These are phyloP conservation scores for Caenorhabditis parvicauda DNA, from an alignment of 2,888 invertebrate genomes.

Conservation along the genomic window DNA sequence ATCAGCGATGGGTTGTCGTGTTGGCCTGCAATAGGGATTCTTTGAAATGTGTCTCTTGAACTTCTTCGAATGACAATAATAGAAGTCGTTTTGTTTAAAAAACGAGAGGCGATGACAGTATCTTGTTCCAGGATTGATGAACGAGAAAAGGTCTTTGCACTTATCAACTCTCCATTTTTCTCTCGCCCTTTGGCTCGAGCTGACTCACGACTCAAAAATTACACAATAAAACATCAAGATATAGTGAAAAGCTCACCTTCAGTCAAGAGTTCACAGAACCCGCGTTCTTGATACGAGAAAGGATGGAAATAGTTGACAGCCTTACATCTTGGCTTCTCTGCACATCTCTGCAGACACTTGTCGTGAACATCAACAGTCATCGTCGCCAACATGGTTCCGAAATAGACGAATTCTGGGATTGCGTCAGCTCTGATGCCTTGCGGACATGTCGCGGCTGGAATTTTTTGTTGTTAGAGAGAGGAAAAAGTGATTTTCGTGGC, in stretches of 20 bases:
- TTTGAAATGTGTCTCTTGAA: too few species aligned
- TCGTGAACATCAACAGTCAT: slow-evolving; percentile 51
- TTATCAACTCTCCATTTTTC: too few species aligned
- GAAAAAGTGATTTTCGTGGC: background rate
- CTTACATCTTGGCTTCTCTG: slow-evolving; percentile 52
- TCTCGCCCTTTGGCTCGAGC: too few species aligned
- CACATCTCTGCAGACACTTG: slow-evolving; percentile 52
- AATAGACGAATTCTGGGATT: slow-evolving; percentile 61
- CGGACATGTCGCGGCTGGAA: slow-evolving; percentile 48
- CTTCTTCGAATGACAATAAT: too few species aligned
- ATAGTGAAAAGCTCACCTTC: too few species aligned
- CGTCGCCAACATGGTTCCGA: slow-evolving; percentile 59
- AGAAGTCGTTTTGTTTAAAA: too few species aligned
- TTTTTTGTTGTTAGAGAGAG: background rate
- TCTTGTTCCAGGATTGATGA: too few species aligned
- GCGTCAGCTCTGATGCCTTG: slow-evolving; percentile 57
- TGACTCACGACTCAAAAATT: too few species aligned
- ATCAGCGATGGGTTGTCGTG: slow-evolving; percentile 60
- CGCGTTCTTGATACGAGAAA: slow-evolving; percentile 51
- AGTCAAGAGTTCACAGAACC: slow-evolving; percentile 59
- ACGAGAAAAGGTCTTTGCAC: too few species aligned
- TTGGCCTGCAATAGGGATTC: too few species aligned
- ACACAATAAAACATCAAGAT: too few species aligned
- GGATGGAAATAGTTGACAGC: slow-evolving; percentile 61
- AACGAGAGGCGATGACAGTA: too few species aligned